Evolutionary conservation across 2,113 vertebrate species (phyloP).

Genomic region (Emydura subglobosa): DNA sequence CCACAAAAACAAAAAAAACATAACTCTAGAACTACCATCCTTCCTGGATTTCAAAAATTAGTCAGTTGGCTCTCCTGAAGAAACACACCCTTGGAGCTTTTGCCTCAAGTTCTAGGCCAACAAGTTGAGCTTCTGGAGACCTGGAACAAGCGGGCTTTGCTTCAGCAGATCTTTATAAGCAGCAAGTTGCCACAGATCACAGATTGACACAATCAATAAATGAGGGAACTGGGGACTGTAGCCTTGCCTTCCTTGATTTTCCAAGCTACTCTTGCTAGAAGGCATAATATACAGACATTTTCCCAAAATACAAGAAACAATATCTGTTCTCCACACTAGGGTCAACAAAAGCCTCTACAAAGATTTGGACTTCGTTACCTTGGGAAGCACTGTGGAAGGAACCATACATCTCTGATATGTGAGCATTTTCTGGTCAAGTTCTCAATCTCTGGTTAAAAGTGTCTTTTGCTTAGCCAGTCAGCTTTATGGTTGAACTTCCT

Average conservation of each 20-base stretch:
- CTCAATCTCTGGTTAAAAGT: not conserved
- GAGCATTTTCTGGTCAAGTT: not conserved
- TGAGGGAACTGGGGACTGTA: not conserved
- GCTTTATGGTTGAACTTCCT: not conserved
- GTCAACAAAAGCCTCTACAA: not conserved
- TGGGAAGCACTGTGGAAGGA: not conserved
- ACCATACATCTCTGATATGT: not conserved
- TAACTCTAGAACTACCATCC: not conserved
- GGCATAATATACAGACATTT: not conserved
- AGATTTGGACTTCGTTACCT: not conserved
- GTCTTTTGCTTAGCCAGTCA: not conserved
- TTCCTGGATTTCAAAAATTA: too few relatives aligned
- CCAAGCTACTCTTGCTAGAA: not conserved
- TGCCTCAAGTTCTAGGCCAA: not conserved
- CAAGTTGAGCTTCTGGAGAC: not conserved
- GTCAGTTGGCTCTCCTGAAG: not conserved
- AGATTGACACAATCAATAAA: not conserved
- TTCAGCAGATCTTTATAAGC: not conserved
- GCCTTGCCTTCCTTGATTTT: not conserved
- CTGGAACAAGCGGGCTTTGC: not conserved
- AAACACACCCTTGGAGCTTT: not conserved
- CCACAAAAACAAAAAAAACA: too few relatives aligned
- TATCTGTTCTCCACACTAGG: not conserved
- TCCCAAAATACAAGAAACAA: not conserved
- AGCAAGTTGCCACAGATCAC: not conserved